A percentile compares a stretch with the other conserved stretches of the same genome.
phyloP scores from a whole-genome alignment of 2,797 vertebrate species.

The Acrossocheilus wenchowensis region DNA sequence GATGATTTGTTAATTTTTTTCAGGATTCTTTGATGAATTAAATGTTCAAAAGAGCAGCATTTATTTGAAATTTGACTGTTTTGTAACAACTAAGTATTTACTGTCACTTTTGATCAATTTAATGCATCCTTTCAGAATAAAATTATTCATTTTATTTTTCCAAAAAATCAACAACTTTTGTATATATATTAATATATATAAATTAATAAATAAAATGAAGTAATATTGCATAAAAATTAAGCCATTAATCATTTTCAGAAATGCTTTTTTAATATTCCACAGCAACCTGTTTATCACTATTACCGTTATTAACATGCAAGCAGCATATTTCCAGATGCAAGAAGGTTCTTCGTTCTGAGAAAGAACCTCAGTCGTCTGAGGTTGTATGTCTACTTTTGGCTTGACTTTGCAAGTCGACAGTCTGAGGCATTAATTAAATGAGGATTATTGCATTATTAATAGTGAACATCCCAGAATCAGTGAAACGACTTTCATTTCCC shows the following conservation, averaged over 20 bases:
- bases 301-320: not conserved
- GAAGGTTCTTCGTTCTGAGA: not conserved
- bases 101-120: not conserved
- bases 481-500: slow-evolving; percentile 29
- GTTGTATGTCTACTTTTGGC: slow-evolving; percentile 2
- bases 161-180: not conserved
- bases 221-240: not conserved
- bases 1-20: not conserved
- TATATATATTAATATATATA: not conserved
- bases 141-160: not conserved
- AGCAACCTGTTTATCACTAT: not conserved
- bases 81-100: not conserved
- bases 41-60: not conserved
- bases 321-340: not conserved
- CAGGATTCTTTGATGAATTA: not conserved
- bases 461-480: slow-evolving; percentile 2
- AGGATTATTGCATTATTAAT: slow-evolving; percentile 40
- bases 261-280: not conserved
- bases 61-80: not conserved
- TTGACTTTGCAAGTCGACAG: not conserved
- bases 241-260: not conserved
- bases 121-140: not conserved
- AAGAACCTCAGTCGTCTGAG: not conserved
- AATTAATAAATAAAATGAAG: not conserved
- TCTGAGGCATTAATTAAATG: slow-evolving; percentile 36